A percentile compares a stretch with the other conserved stretches of the same genome.
phyloP scores from a whole-genome alignment of 2,113 vertebrate genomes.

The Marmota flaviventris region DNA sequence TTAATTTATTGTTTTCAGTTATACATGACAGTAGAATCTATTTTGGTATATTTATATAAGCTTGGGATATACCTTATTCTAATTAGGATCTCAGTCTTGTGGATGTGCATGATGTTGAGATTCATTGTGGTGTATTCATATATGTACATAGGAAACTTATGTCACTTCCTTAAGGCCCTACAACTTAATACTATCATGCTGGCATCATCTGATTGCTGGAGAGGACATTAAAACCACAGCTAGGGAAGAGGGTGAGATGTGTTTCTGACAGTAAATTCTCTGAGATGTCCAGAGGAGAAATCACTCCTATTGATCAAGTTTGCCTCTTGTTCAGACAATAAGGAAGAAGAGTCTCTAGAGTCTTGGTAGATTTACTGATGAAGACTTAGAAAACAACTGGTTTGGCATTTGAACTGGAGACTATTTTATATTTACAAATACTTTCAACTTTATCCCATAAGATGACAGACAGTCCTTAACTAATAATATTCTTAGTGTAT shows the following conservation, averaged over 20 bases:
- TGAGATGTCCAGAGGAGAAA: not conserved
- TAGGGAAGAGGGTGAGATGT: not conserved
- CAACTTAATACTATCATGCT: not conserved
- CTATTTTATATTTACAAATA: slow-evolving; percentile 2
- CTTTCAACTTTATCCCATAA: not conserved
- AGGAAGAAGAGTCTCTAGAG: not conserved
- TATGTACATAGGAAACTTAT: too few relatives aligned
- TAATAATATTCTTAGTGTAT: not conserved
- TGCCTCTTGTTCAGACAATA: not conserved
- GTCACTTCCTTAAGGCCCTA: not conserved
- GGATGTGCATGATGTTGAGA: too few relatives aligned
- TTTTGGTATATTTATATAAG: too few relatives aligned
- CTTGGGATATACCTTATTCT: too few relatives aligned
- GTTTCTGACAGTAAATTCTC: not conserved
- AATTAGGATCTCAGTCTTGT: too few relatives aligned
- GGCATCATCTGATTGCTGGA: not conserved
- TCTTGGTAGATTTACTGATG: not conserved
- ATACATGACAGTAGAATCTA: too few relatives aligned
- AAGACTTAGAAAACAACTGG: not conserved
- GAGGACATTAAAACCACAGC: not conserved
- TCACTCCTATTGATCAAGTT: not conserved
- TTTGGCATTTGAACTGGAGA: not conserved
- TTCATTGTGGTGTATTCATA: too few relatives aligned
- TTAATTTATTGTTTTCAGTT: too few relatives aligned
- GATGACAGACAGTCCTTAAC: not conserved